Percentiles rank a stretch among this genome's conserved stretches.
These are phyloP conservation scores for Hydropotes inermis DNA, from an alignment of 2,113 vertebrate genomes.

Conservation along the genomic window DNA sequence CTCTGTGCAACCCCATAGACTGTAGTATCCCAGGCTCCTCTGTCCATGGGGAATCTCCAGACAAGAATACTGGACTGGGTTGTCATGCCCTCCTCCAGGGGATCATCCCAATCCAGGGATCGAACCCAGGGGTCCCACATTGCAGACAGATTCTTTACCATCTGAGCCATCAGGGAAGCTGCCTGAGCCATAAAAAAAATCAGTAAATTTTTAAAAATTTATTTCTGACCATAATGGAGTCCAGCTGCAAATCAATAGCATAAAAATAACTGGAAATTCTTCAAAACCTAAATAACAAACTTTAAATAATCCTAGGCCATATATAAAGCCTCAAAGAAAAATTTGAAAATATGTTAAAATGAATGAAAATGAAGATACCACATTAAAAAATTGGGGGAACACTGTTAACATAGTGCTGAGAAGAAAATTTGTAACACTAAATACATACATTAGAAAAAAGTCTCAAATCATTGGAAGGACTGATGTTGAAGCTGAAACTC, in stretches of 20 bases:
- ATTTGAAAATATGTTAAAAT: not conserved
- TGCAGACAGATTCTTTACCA: not conserved
- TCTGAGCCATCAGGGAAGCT: not conserved
- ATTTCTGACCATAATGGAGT: not conserved
- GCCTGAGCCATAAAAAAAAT: not conserved
- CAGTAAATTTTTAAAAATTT: not conserved
- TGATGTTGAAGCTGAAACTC: too few species aligned
- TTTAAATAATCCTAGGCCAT: not conserved
- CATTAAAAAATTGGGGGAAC: not conserved
- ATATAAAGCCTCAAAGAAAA: not conserved
- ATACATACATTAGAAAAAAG: not conserved
- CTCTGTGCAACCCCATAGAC: not conserved
- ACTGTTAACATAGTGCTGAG: not conserved
- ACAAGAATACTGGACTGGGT: not conserved
- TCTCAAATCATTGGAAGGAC: not conserved
- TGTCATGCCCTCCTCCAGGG: not conserved
- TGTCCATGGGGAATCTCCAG: not conserved
- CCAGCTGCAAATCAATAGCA: not conserved
- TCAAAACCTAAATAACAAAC: not conserved
- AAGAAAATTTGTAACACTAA: not conserved
- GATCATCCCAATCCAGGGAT: not conserved
- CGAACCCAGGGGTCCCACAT: fast-evolving
- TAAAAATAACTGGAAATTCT: not conserved
- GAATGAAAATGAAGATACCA: not conserved
- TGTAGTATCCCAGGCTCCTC: not conserved